These are phyloP conservation scores for Drosophila neocordata DNA, from an alignment of 1,140 invertebrate species.

Conservation along the genomic window DNA sequence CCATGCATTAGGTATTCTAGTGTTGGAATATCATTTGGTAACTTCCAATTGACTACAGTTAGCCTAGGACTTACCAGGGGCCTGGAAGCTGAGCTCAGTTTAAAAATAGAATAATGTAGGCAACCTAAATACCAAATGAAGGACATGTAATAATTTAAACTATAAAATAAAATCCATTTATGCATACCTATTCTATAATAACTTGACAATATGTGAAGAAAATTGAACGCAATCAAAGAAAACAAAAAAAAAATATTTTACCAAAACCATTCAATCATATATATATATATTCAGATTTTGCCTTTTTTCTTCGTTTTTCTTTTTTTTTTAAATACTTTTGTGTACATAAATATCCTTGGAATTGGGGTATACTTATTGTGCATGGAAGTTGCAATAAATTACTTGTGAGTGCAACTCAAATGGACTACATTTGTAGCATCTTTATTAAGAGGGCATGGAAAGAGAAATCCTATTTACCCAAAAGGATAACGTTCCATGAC, in stretches of 20 bases:
- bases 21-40: background rate
- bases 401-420: too few species aligned
- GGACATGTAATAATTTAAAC: background rate
- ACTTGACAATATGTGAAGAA: background rate
- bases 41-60: background rate
- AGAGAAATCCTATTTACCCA: too few species aligned
- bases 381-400: too few species aligned
- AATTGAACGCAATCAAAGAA: conserved; percentile 2
- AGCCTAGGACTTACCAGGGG: background rate
- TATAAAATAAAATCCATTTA: background rate
- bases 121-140: background rate
- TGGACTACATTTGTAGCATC: too few species aligned
- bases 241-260: background rate
- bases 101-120: conserved; percentile 4
- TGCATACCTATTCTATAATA: background rate
- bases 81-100: background rate
- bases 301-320: too few species aligned
- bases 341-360: too few species aligned
- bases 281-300: background rate
- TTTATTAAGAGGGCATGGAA: too few species aligned
- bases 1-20: background rate
- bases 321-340: too few species aligned
- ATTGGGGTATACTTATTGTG: too few species aligned
- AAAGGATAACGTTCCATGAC: too few species aligned
- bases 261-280: background rate